Evolutionary conservation across 2,113 vertebrate genomes (phyloP), one percentile per base, ranked within the genome.

Genomic region (Chaetorhynchus papuensis): DNA sequence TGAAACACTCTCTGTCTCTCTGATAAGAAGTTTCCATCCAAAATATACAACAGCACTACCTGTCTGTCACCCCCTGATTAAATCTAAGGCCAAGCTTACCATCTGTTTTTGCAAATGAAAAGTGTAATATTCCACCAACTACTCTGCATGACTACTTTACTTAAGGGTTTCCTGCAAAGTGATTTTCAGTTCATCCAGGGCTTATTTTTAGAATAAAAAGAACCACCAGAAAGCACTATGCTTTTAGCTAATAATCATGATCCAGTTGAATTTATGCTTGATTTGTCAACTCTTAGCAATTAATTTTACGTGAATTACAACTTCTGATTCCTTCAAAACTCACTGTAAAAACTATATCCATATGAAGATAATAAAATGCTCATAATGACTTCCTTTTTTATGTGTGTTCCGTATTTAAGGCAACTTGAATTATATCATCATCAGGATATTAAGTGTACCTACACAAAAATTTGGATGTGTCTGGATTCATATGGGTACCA

Each of bases 81-180:
- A 98, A 98, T 98, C 98, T 98, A 97, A 98, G 98, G 97, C 98
- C 98, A 98, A 98, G 98, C 97, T 97, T 98, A 97, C 98, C 98
- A 99, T 98, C 99, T 99, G 98, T 98, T 97, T 98, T 98, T 97
- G 96, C 97, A 97, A 97, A 96, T 98, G 96, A 96, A 98, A 97
- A 98, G 96, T 18, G 9, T 83, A 96, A 95, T 97, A 97, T 96
- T 97, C 97, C 89, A 97, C 96, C 77, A 90, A 20, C 93, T 94
- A 96, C 96, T 97, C 95, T 93, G 85, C 82, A 94, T 95, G 94
- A 95, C 68, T 96, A 95, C 96, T 96, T 97, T 94, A 91, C 97
- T 98, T 97, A 98, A 97, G 98, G 96, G 85, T 95, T 97, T 95
- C 87, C 94, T 97, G 94, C 83, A 97, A 98, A 97, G 94, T n/a